phyloP scores from a whole-genome alignment of 2,797 vertebrate species.

The Miichthys miiuy region DNA sequence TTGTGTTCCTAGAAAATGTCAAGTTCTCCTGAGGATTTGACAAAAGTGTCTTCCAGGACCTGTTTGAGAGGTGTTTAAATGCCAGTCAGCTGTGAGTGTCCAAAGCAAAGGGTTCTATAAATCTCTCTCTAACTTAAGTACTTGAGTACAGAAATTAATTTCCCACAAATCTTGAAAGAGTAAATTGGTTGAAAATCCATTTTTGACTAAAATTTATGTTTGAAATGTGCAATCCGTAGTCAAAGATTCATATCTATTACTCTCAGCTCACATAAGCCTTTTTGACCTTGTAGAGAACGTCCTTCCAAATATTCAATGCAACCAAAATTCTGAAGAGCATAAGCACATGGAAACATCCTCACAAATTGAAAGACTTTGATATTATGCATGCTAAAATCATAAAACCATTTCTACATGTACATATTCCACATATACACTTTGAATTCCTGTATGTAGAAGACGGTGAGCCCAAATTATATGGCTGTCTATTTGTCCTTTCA shows the following conservation, averaged over 20 bases:
- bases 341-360: not conserved
- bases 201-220: not conserved
- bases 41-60: not conserved
- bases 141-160: not conserved
- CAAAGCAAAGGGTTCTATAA: not conserved
- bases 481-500: not conserved
- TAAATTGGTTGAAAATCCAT: not conserved
- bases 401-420: too few relatives aligned
- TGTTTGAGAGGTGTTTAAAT: conserved; percentile 7
- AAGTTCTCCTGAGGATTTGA: conserved; percentile 13
- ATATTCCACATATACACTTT: not conserved
- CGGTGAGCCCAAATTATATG: not conserved
- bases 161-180: not conserved
- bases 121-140: not conserved
- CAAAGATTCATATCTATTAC: not conserved
- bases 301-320: not conserved
- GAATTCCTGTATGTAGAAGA: not conserved
- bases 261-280: not conserved
- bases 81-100: not conserved
- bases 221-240: not conserved
- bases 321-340: not conserved
- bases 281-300: not conserved
- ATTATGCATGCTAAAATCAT: not conserved
- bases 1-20: conserved; percentile 39
- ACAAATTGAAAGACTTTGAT: not conserved